A percentile compares a stretch with the other conserved stretches of the same genome.
These are phyloP conservation scores for Trematomus loennbergii DNA, from an alignment of 2,113 vertebrate species.

Conservation along the genomic window DNA sequence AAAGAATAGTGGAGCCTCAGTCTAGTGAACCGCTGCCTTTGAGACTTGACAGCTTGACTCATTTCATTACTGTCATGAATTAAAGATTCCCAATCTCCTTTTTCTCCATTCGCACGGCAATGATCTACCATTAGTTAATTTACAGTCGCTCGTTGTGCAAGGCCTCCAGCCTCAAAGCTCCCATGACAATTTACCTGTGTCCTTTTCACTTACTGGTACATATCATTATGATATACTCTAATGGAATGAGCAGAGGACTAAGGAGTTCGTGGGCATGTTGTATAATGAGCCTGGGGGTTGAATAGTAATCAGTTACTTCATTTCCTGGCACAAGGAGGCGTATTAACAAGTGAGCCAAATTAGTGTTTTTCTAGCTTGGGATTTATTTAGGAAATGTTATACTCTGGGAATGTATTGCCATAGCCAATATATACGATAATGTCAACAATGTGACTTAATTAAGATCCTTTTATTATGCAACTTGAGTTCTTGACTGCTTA, in stretches of 20 bases:
- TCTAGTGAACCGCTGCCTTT: constrained; percentile 61
- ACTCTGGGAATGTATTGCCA: constrained; percentile 20
- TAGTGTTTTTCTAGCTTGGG: constrained; percentile 1
- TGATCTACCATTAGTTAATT: constrained; percentile 67
- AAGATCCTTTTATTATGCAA: constrained; percentile 25
- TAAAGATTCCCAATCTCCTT: constrained; percentile 69
- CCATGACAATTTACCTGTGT: constrained; percentile 74
- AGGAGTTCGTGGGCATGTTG: constrained; percentile 37
- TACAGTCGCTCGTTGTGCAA: constrained; percentile 52
- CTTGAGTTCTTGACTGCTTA: constrained; percentile 3
- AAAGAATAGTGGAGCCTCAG: constrained; percentile 62
- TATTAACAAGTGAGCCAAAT: constrained; percentile 29
- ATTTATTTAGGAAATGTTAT: constrained; percentile 27
- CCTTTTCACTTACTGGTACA: constrained; percentile 60
- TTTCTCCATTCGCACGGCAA: constrained; percentile 50
- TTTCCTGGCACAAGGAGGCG: constrained; percentile 17
- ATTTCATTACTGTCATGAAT: constrained; percentile 81
- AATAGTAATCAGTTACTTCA: constrained; percentile 48
- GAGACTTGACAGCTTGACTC: constrained; percentile 76
- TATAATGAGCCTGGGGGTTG: constrained; percentile 58
- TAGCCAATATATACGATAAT: constrained; percentile 3
- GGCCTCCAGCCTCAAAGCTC: constrained; percentile 63
- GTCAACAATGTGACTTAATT: constrained; percentile 27
- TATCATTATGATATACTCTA: constrained; percentile 63
- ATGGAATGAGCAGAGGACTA: constrained; percentile 38